Evolutionary conservation across 2,888 invertebrate species (phyloP), one percentile per base, ranked within the genome.

Genomic region (Deilephila elpenor): DNA sequence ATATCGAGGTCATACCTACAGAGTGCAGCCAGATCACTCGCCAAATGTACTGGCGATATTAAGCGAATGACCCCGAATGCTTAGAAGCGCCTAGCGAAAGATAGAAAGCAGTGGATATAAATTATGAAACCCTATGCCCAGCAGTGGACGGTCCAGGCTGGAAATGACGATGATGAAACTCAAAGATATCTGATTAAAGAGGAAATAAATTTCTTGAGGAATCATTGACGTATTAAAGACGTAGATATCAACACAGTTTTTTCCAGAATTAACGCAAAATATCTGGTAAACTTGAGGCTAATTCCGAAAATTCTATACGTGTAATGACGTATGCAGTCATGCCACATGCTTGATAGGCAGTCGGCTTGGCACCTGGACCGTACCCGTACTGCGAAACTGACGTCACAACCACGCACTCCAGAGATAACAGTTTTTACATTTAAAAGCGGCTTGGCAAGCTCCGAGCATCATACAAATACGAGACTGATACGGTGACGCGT

Each of bases 401-500:
- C 86, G 86, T 80, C 79, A 76, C 73, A 74, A 72, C 71, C 73
- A 73, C 76, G 72, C 73, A 56, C 76, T 78, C 75, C 70, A 77
- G 72, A 80, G 86, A 86, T 86, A 86, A 85, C 85, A 78, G 67
- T 70, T 75, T 74, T 37, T 72, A 70, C 78, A 78, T 84, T 88
- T 89, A 89, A 85, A 86, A 82, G 83, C 82, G 73, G 77, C 72
- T 56, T 53, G 34, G 70, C 32, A 32, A 44, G 60, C 53, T 60
- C 5, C 25, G 34, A 70, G 72, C 73, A 78, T 79, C 83, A 84
- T 84, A 84, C 80, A 80, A 78, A 64, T 78, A 74, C 67, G 56
- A 71, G 70, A 71, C 77, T 77, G 74, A 73, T 44, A 70, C 72
- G 74, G 71, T 76, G 71, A 75, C 76, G 71, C 72, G 59, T 59